phyloP scores from a whole-genome alignment of 2,797 vertebrate genomes.

The Iguana delicatissima region DNA sequence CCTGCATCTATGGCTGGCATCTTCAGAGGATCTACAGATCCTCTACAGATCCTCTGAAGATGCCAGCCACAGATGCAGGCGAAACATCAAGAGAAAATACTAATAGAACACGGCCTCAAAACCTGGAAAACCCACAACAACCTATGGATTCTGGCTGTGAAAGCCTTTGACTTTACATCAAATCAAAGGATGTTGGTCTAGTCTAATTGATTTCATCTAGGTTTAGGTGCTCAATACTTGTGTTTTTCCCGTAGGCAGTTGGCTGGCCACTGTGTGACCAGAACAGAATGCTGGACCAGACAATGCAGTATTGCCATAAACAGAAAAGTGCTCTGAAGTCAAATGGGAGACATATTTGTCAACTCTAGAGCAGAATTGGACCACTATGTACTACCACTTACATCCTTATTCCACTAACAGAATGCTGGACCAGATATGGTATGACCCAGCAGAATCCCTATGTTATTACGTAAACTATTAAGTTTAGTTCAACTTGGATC shows the following conservation, averaged over 20 bases:
- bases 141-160: no score
- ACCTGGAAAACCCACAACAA: no score
- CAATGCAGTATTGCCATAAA: background rate
- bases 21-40: no score
- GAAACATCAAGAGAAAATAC: no score
- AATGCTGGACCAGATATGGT: no score
- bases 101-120: no score
- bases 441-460: no score
- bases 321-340: background rate
- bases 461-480: background rate
- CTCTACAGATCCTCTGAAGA: no score
- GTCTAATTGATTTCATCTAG: background rate
- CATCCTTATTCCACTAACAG: slow-evolving; percentile 64
- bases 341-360: slow-evolving; percentile 25
- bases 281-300: background rate
- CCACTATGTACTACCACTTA: slow-evolving; percentile 43
- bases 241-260: background rate
- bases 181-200: background rate
- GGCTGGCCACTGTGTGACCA: background rate
- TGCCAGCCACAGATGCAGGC: no score
- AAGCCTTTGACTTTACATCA: no score
- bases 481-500: background rate
- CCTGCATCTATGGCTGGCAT: no score
- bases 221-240: no score
- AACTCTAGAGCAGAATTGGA: slow-evolving; percentile 35